phyloP scores from a whole-genome alignment of 1,140 invertebrate genomes.

The Drosophila kohkoa region DNA sequence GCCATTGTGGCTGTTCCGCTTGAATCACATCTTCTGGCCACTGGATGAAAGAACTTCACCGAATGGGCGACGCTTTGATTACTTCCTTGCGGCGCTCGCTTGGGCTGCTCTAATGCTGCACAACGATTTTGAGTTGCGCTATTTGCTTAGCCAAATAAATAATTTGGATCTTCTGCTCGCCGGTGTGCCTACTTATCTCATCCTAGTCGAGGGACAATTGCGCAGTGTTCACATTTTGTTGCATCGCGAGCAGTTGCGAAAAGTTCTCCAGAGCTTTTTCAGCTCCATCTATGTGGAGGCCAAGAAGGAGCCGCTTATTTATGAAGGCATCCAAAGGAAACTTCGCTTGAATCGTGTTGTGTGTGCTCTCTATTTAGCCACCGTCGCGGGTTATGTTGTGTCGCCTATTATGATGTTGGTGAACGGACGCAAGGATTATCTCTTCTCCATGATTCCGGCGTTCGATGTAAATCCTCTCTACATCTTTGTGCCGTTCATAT shows the following conservation, averaged over 20 bases:
- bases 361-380: conserved; percentile 53
- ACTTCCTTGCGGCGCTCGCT: conserved; percentile 29
- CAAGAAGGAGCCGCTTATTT: conserved; percentile 31
- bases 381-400: conserved; percentile 52
- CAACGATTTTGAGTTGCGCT: conserved; percentile 72
- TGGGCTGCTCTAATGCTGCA: conserved; percentile 56
- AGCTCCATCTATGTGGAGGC: conserved; percentile 67
- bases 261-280: conserved; percentile 64
- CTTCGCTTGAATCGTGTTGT: conserved; percentile 53
- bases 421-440: conserved; percentile 30
- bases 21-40: conserved; percentile 75
- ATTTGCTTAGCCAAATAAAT: conserved; percentile 44
- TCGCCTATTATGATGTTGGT: conserved; percentile 49
- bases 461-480: conserved; percentile 51
- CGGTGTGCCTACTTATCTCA: conserved; percentile 72
- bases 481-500: conserved; percentile 54
- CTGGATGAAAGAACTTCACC: conserved; percentile 49
- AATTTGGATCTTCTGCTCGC: conserved; percentile 66
- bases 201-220: conserved; percentile 70
- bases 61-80: conserved; percentile 43
- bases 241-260: conserved; percentile 32
- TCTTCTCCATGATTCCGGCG: conserved; percentile 67
- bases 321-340: conserved; percentile 32
- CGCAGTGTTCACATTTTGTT: conserved; percentile 42
- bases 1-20: conserved; percentile 59